Evolutionary conservation across 2,113 vertebrate species (phyloP), one percentile per base, ranked within the genome.

Genomic region (Mirounga angustirostris): DNA sequence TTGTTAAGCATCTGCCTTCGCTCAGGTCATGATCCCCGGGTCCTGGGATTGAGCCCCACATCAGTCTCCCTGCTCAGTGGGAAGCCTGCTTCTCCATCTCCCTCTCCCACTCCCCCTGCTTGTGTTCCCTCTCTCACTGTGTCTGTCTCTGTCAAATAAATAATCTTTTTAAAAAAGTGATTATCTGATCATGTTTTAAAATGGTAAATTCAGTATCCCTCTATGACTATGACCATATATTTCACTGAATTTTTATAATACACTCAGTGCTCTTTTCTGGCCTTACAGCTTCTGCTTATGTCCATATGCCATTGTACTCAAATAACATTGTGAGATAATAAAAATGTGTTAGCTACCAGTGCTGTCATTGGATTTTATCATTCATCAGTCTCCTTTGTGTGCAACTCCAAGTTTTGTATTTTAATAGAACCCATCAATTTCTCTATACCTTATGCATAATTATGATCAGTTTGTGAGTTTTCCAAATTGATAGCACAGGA

Each of bases 381-480:
- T 95, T 97, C 76, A 90, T 80, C 83, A 84, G 52, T 97, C 91
- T 98, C 36, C 67, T 97, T 89, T 85, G 26, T 78, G 81, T 80
- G 52, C 7, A 91, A 46, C 26, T 98, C 30, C 87, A 81, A 36
- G 52, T 95, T 79, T 91, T 30, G 9, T 76, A 69, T 95, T 92
- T 63, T 78, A 88, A 67, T 56, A 28, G 67, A 67, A 50, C 6
- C 22, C 7, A 90, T 95, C 63, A 94, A 61, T 85, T 97, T 91
- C 58, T 90, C 50, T 89, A 89, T 30, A 76, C 28, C 14, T 91
- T 91, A 26, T 71, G 0, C 16, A 50, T 14, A 91, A 9, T 92
- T 89, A n/a, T 73, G 12, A 91, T 36, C 28, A 36, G 52, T 87
- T 1, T 95, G 24, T 92, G 40, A 96, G 21, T 88, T 91, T 87